Evolutionary conservation across 2,797 vertebrate species (phyloP).

Genomic region (Phrynocephalus forsythii): DNA sequence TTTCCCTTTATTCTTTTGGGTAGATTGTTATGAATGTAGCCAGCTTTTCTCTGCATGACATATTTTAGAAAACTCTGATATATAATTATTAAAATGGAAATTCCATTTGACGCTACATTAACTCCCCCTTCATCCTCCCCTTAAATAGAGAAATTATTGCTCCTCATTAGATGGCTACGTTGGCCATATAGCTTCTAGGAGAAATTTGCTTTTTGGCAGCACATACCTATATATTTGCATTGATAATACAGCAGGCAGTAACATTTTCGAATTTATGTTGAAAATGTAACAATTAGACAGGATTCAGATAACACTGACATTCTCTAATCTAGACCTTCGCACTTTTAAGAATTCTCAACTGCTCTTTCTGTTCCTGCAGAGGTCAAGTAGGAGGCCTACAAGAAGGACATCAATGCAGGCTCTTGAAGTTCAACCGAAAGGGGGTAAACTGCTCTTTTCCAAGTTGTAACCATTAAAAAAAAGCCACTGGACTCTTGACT

Average conservation of each 20-base stretch:
- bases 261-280: constrained; percentile 28
- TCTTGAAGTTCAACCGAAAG: too few species aligned
- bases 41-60: constrained; percentile 44
- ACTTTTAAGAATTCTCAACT: not conserved
- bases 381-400: not conserved
- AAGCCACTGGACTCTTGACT: too few species aligned
- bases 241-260: not conserved
- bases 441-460: too few species aligned
- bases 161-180: constrained; percentile 54
- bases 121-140: constrained; percentile 61
- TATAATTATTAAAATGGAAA: constrained; percentile 69
- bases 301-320: constrained; percentile 11
- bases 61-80: constrained; percentile 50
- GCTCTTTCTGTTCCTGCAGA: not conserved
- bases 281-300: constrained; percentile 17
- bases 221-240: not conserved
- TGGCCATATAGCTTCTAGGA: constrained; percentile 31
- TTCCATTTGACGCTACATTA: constrained; percentile 65
- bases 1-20: constrained; percentile 73
- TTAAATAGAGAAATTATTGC: not conserved
- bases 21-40: constrained; percentile 65
- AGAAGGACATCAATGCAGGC: not conserved
- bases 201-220: constrained; percentile 26
- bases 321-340: not conserved
- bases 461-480: too few species aligned